phyloP scores from a whole-genome alignment of 92 coral and sea anemone species.

The Desmophyllum pertusum region DNA sequence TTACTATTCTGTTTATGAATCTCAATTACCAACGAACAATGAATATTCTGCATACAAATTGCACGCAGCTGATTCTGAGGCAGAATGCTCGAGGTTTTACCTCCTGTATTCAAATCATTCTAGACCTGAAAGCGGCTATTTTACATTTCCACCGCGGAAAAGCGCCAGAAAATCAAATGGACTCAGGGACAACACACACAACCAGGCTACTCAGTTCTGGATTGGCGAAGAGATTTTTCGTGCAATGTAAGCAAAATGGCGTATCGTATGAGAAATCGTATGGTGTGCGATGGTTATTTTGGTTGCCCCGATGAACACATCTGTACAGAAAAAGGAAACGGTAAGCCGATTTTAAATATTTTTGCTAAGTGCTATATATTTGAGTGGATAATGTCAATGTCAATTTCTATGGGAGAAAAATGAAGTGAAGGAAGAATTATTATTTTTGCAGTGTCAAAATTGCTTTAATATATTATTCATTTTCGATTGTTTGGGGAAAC shows the following conservation, averaged over 20 bases:
- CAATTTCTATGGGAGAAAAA: not conserved
- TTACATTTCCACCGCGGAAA: conserved; percentile 29
- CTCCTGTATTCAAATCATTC: conserved; percentile 14
- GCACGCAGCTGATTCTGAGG: conserved; percentile 42
- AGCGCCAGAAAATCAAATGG: conserved; percentile 12
- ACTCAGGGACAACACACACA: conserved; percentile 45
- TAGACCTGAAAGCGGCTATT: conserved; percentile 7
- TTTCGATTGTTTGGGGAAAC: conserved; percentile 19
- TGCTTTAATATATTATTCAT: conserved; percentile 23
- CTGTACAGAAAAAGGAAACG: conserved; percentile 43
- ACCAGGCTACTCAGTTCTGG: conserved; percentile 70
- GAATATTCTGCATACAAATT: conserved; percentile 40
- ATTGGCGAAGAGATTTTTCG: conserved; percentile 60
- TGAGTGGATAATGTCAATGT: not conserved
- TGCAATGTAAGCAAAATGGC: conserved; percentile 84
- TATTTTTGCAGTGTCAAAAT: conserved; percentile 12
- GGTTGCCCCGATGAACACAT: conserved; percentile 82
- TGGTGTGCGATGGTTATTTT: conserved; percentile 84
- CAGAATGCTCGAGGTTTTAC: conserved; percentile 6
- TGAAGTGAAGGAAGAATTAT: not conserved
- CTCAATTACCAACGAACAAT: conserved; percentile 61
- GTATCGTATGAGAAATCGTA: conserved; percentile 51
- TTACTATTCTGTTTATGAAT: conserved; percentile 67
- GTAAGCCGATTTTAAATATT: conserved; percentile 25
- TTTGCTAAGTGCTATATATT: not conserved